phyloP scores from a whole-genome alignment of 2,113 vertebrate species.

The Lepus europaeus region DNA sequence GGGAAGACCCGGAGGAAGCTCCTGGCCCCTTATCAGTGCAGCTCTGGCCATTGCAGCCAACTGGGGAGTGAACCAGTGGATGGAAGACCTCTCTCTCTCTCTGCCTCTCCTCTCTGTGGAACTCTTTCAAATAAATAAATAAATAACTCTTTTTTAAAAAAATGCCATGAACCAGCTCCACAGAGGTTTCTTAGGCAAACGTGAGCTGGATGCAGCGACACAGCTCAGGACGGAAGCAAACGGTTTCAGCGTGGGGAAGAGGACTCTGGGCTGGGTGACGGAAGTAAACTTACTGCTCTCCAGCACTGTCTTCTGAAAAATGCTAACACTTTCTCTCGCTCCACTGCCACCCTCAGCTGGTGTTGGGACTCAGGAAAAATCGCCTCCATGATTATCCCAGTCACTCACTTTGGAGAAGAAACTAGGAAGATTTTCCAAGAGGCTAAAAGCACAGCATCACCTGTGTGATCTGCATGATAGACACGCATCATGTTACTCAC shows the following conservation, averaged over 20 bases:
- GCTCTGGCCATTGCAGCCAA: too few relatives aligned
- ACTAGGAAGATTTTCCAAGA: conserved; percentile 63
- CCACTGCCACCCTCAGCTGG: background rate
- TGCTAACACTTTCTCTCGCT: background rate
- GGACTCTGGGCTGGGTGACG: background rate
- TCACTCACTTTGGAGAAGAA: conserved; percentile 27
- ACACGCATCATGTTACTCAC: conserved; percentile 29
- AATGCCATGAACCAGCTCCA: background rate
- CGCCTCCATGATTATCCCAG: background rate
- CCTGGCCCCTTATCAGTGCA: too few relatives aligned
- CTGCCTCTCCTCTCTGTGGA: too few relatives aligned
- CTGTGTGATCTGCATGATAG: background rate
- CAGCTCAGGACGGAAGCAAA: background rate
- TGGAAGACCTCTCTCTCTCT: too few relatives aligned
- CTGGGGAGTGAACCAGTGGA: too few relatives aligned
- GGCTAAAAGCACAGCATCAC: background rate
- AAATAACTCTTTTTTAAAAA: too few relatives aligned
- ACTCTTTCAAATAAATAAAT: too few relatives aligned
- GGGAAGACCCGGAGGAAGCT: too few relatives aligned
- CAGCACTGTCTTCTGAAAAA: background rate
- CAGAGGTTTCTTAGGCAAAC: conserved; percentile 5
- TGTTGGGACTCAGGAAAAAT: background rate
- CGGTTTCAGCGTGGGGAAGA: background rate
- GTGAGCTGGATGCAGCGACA: background rate
- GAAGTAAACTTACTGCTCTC: background rate